Base-by-base conservation (phyloP, 2,797 vertebrate genomes). In the Sebastes itinus region DNA sequence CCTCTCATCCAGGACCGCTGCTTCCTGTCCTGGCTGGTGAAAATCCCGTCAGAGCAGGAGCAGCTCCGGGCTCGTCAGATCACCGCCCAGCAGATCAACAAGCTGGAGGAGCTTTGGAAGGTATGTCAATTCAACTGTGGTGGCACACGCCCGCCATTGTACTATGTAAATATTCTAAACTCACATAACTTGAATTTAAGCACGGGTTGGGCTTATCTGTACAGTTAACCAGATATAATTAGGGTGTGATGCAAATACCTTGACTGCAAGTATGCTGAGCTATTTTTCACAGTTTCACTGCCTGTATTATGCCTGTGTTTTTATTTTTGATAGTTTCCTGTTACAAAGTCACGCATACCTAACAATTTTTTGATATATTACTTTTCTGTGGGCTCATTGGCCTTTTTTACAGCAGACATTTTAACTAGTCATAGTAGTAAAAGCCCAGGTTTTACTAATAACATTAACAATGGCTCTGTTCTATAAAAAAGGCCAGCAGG, bases 51-150 rank as follows among this genome's bases (percentile, higher is more conserved):
- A 0, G 98, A 99, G 90, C 99, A 99, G 94, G 99, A 99, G 87
- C 98, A 99, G 92, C 92, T 99, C 52, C 89, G 99, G 46, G 98
- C 99, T 0, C 96, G 98, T 7, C 98, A 99, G 95, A 99, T 99
- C 88, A 98, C 99, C 0, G 99, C 98, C 35, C 99, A 99, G 87
- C 99, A 99, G 93, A 99, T 99, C 90, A 99, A 99, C 95, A 99
- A 99, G 84, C 94, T 99, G 85, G 98, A 99, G 90, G 99, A 99
- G 65, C 97, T 99, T 20, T 99, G 99, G 98, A 99, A 99, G 97
- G 99, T 98, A 86, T 96, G 96, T 89, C 7, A 61, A 3, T 16
- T 27, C 30, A 73, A 6, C 4, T 61, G n/a, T 60, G 4, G 5
- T 20, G 38, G 18, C 23, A 64, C 69, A 72, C 67, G 59, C 28